phyloP scores from a whole-genome alignment of 2,113 vertebrate genomes.

The Procavia capensis region DNA sequence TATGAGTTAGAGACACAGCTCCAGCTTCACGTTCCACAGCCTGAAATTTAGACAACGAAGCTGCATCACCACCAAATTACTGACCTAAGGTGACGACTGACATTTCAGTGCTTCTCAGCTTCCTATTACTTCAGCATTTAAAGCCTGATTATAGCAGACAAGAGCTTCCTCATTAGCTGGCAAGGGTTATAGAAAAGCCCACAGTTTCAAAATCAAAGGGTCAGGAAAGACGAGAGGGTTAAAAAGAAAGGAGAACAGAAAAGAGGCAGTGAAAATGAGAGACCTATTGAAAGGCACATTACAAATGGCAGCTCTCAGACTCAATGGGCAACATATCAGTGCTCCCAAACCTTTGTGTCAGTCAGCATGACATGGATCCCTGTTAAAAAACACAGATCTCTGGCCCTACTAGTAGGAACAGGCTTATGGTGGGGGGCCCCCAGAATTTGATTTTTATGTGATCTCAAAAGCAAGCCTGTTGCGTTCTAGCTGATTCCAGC shows the following conservation, averaged over 20 bases:
- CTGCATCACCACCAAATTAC: neutral
- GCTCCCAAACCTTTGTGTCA: neutral
- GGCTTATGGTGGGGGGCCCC: too few relatives aligned
- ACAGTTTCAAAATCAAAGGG: neutral
- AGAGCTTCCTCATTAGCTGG: neutral
- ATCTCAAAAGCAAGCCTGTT: neutral
- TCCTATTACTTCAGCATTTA: neutral
- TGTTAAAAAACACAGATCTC: neutral
- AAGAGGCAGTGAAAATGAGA: neutral
- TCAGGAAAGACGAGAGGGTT: neutral
- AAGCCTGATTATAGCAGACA: neutral
- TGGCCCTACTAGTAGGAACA: neutral
- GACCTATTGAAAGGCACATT: neutral
- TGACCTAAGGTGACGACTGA: neutral
- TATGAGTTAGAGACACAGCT: neutral
- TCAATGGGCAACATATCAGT: neutral
- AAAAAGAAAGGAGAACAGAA: neutral
- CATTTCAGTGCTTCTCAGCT: neutral
- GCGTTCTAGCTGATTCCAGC: neutral
- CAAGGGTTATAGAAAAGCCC: neutral
- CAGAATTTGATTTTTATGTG: neutral
- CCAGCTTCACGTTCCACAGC: neutral
- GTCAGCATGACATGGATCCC: neutral
- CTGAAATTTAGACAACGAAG: neutral
- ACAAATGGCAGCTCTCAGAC: neutral